phyloP scores from a whole-genome alignment of 2,797 vertebrate species.

The Eulemur albifrons region DNA sequence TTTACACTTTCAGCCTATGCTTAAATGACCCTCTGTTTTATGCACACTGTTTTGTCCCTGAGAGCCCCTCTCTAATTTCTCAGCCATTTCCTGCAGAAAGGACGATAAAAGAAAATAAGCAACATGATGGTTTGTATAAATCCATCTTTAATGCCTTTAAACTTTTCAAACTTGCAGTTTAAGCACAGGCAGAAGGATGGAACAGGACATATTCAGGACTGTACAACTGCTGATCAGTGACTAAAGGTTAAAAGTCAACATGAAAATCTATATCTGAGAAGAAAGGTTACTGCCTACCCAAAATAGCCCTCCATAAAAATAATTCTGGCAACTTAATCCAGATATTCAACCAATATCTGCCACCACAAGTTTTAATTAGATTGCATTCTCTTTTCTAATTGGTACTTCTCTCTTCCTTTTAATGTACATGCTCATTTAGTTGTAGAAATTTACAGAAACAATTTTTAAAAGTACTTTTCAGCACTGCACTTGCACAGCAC shows the following conservation, averaged over 20 bases:
- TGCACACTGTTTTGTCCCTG: not conserved
- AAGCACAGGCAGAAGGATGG: conserved; percentile 28
- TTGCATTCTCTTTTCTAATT: conserved; percentile 54
- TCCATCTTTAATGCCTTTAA: conserved; percentile 29
- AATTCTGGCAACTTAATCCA: conserved; percentile 60
- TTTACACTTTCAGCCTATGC: not conserved
- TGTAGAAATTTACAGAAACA: conserved; percentile 1
- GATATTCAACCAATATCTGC: conserved; percentile 56
- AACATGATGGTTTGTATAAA: not conserved
- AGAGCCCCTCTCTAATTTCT: not conserved
- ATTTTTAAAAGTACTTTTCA: conserved; percentile 6
- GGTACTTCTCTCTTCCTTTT: not conserved
- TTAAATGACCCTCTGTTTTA: not conserved
- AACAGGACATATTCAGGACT: conserved; percentile 28
- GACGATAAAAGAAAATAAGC: not conserved
- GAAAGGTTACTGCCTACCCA: conserved; percentile 71
- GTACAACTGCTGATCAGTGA: conserved; percentile 21
- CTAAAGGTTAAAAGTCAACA: conserved; percentile 71
- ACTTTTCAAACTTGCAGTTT: conserved; percentile 7
- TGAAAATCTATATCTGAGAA: conserved; percentile 71
- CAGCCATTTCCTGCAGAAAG: conserved; percentile 10
- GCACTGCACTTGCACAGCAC: not conserved
- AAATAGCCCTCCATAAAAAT: conserved; percentile 67
- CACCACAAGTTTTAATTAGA: conserved; percentile 30
- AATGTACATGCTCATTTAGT: not conserved